A percentile compares a stretch with the other conserved stretches of the same genome.
These are phyloP conservation scores for Drosophila nr. medialis DNA, from an alignment of 2,888 invertebrate species.

Conservation along the genomic window DNA sequence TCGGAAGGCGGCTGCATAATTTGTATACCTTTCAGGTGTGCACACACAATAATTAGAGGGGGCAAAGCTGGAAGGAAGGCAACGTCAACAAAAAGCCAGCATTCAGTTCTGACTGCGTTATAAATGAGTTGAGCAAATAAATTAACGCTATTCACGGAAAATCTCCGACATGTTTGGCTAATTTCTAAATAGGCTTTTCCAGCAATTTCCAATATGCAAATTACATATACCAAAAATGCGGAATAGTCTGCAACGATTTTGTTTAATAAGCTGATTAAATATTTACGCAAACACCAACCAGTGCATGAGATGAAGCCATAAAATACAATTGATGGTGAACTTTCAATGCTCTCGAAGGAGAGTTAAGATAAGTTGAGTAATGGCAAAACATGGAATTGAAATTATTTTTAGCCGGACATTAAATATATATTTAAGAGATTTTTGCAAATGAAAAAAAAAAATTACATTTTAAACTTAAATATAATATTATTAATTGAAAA, in stretches of 20 bases:
- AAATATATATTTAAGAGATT: background rate
- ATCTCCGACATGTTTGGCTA: constrained; percentile 69
- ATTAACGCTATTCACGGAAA: constrained; percentile 63
- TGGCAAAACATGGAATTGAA: background rate
- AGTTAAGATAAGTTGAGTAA: background rate
- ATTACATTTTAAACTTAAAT: background rate
- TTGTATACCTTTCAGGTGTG: constrained; percentile 44
- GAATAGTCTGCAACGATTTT: constrained; percentile 47
- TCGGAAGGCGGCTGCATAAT: constrained; percentile 33
- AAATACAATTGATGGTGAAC: background rate
- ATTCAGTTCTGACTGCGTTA: constrained; percentile 19
- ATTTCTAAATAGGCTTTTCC: constrained; percentile 55
- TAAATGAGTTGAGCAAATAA: constrained; percentile 69
- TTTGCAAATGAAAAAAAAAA: background rate
- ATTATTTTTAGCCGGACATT: background rate
- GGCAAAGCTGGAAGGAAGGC: background rate
- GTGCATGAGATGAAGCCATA: background rate
- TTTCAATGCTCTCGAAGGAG: constrained; percentile 5
- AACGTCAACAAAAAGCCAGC: constrained; percentile 42
- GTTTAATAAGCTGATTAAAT: constrained; percentile 68
- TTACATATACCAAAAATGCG: constrained; percentile 36
- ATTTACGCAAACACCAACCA: constrained; percentile 50
- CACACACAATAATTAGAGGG: background rate
- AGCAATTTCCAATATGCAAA: constrained; percentile 52
- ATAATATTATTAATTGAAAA: background rate